phyloP scores from a whole-genome alignment of 2,888 invertebrate species.

The Timema podura region DNA sequence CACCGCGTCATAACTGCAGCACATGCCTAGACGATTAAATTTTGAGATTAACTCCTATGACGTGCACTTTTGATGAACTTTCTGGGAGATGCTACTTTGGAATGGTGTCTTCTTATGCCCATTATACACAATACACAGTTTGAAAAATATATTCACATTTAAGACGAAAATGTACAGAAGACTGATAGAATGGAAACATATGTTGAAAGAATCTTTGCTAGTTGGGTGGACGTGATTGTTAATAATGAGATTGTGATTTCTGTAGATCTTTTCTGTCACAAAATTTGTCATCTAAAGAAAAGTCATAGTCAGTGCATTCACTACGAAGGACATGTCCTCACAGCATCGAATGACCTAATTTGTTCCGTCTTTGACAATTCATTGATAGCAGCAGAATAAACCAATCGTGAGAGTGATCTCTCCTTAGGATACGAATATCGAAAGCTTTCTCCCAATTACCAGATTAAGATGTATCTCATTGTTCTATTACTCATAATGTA shows the following conservation, averaged over 20 bases:
- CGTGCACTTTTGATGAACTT: not conserved
- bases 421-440: not conserved
- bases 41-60: not conserved
- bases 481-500: not conserved
- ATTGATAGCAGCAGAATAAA: not conserved
- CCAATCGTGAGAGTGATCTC: not conserved
- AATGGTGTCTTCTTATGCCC: slow-evolving; percentile 3
- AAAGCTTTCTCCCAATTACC: not conserved
- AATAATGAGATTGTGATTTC: not conserved
- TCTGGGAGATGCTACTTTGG: not conserved
- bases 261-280: not conserved
- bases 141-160: not conserved
- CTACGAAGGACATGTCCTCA: not conserved
- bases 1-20: not conserved
- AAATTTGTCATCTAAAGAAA: not conserved
- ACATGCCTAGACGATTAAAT: not conserved
- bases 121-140: not conserved
- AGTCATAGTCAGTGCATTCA: not conserved
- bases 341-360: not conserved
- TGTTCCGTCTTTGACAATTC: not conserved
- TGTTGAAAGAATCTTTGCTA: not conserved
- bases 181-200: not conserved
- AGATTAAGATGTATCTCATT: not conserved
- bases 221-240: not conserved
- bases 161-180: not conserved